A percentile compares a stretch with the other conserved stretches of the same genome.
Evolutionary conservation across 92 coral and sea anemone genomes (phyloP).

Genomic region (Scolanthus callimorphus): DNA sequence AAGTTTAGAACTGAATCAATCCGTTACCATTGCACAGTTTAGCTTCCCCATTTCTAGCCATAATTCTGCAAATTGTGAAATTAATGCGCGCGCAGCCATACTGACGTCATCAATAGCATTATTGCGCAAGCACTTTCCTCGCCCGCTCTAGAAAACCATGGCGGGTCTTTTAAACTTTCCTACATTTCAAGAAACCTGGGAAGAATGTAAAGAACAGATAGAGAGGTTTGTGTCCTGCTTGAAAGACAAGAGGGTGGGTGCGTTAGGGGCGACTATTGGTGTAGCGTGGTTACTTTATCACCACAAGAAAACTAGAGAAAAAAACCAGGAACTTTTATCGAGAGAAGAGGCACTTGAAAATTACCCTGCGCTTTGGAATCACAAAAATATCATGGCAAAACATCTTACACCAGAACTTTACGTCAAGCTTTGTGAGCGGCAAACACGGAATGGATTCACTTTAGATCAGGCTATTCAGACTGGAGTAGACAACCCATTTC

Average conservation of each 20-base stretch:
- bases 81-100: too few species aligned
- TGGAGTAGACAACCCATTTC: conserved; percentile 45
- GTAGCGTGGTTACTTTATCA: conserved; percentile 24
- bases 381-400: conserved; percentile 50
- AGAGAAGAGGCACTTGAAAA: conserved; percentile 43
- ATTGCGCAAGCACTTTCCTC: too few species aligned
- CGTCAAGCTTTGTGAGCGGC: conserved; percentile 26
- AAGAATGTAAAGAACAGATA: conserved; percentile 25
- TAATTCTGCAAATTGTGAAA: too few species aligned
- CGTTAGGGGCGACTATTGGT: conserved; percentile 27
- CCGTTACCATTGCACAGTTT: too few species aligned
- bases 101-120: too few species aligned
- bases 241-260: conserved; percentile 33
- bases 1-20: too few species aligned
- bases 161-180: conserved; percentile 30
- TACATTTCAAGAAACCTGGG: conserved; percentile 28
- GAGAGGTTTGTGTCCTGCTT: neutral
- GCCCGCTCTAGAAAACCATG: too few species aligned
- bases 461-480: conserved; percentile 53
- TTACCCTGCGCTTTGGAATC: conserved; percentile 56
- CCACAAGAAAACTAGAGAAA: conserved; percentile 4
- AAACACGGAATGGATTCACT: conserved; percentile 38
- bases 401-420: conserved; percentile 54
- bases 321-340: conserved; percentile 6
- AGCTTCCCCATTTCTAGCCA: too few species aligned